These are phyloP conservation scores for Busseola fusca DNA, from an alignment of 2,888 invertebrate species.

Conservation along the genomic window DNA sequence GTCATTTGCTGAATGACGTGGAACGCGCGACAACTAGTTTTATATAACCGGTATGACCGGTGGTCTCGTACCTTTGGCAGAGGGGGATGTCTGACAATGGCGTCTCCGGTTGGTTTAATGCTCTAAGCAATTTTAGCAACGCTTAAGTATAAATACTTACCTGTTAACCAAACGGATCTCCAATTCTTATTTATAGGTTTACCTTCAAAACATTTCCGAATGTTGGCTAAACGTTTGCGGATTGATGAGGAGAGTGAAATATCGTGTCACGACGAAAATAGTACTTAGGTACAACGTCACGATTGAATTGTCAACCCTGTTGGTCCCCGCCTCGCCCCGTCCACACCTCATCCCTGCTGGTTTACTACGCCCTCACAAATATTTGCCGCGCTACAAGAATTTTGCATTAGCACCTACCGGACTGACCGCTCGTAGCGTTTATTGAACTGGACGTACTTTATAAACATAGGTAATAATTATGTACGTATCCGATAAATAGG, in stretches of 20 bases:
- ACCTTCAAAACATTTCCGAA: constrained; percentile 38
- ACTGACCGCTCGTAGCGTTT: constrained; percentile 69
- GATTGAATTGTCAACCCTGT: constrained; percentile 62
- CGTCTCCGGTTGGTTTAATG: too few relatives aligned
- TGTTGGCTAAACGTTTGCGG: constrained; percentile 35
- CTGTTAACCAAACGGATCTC: constrained; percentile 19
- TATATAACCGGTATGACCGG: too few relatives aligned
- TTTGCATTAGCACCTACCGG: constrained; percentile 81
- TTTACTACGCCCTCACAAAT: constrained; percentile 76
- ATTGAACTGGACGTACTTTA: constrained; percentile 71
- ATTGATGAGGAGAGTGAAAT: constrained; percentile 49
- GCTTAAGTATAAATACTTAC: not conserved
- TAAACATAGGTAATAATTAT: constrained; percentile 49
- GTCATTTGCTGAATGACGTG: too few relatives aligned
- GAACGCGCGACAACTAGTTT: too few relatives aligned
- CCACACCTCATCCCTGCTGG: constrained; percentile 60
- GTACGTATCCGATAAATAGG: constrained; percentile 45
- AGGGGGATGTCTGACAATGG: too few relatives aligned
- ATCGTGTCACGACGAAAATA: constrained; percentile 52
- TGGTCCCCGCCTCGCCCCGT: constrained; percentile 54
- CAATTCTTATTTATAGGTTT: constrained; percentile 36
- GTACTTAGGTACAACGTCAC: constrained; percentile 32
- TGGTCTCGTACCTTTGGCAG: too few relatives aligned
- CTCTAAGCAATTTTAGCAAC: constrained; percentile 12
- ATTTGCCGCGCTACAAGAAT: constrained; percentile 78